Base-by-base conservation (phyloP, 1,140 invertebrate genomes). In the Olivierus martensii region DNA sequence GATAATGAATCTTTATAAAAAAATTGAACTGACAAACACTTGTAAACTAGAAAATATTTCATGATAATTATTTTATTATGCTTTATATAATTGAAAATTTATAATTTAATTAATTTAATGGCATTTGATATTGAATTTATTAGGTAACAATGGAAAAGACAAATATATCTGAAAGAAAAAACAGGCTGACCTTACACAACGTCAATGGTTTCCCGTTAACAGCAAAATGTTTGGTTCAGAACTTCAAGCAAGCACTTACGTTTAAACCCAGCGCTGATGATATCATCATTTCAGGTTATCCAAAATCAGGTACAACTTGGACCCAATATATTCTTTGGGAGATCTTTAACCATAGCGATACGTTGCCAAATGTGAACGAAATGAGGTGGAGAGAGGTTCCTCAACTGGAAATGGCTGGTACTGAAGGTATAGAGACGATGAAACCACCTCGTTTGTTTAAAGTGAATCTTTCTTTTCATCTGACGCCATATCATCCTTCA, bases 251-350 rank as follows among this genome's bases (percentile, higher is more conserved):
- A n/a, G 53, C 53, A 7, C 19, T 51, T 10, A 37, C 18, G 17
- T 49, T 36, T 46, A 17, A 41, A 46, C 11, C 47, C 9, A n/a
- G 47, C 14, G 3, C 21, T 34, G 53, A 55, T 28, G 53, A 55
- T 15, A 41, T 55, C 38, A 55, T 56, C 35, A 46, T 55, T n/a
- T 5, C 53, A 2, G 53, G 52, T 3, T 55, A 44, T 55, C 53
- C 53, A 14, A 55, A 55, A 45, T 53, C 17, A 11, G 53, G 51
- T 6, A 55, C 53, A 4, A 55, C 53, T 11, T 55, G 51, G 53
- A 37, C 35, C 37, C 53, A 55, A 17, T 12, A 55, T 28, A 55
- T 55, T 41, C 17, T 46, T 17, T 11, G n/a, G 14, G 1, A n/a
- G 12, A 36, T 51, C 6, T 28, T 38, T n/a, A 51, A 18, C 21